These are phyloP conservation scores for Entomobrya multifasciata DNA, from an alignment of 2,888 invertebrate species.

Conservation along the genomic window DNA sequence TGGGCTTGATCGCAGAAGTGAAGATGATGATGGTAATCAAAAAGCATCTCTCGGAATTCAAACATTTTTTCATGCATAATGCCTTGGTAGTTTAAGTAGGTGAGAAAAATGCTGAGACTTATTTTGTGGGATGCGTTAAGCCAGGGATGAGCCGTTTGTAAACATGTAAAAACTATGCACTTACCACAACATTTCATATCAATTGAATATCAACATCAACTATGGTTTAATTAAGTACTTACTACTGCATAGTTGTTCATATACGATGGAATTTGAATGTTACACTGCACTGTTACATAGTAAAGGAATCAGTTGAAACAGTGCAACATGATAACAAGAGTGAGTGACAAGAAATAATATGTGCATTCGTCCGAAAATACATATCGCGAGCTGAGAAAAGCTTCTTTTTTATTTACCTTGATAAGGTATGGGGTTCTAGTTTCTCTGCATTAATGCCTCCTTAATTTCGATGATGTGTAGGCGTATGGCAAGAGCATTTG, in stretches of 20 bases:
- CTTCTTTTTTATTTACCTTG: not conserved
- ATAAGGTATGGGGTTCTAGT: not conserved
- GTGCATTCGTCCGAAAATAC: not conserved
- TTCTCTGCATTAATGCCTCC: slow-evolving; percentile 3
- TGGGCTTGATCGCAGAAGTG: not conserved
- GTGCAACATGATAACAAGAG: not conserved
- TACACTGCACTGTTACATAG: too few species aligned
- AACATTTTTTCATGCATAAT: not conserved
- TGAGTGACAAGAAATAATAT: not conserved
- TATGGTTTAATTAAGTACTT: too few species aligned
- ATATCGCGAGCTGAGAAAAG: not conserved
- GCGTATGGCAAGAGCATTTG: slow-evolving; percentile 41
- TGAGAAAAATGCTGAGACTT: not conserved
- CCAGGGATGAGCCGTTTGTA: too few species aligned
- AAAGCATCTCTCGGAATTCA: slow-evolving; percentile 17
- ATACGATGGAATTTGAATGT: too few species aligned
- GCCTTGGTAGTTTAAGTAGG: not conserved
- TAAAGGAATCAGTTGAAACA: not conserved
- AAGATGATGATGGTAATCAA: slow-evolving; percentile 22
- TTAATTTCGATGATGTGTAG: slow-evolving; percentile 45
- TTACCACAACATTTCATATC: too few species aligned
- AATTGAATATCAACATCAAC: too few species aligned
- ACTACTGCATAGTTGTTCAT: too few species aligned
- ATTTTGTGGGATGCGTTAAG: not conserved
- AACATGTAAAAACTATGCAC: too few species aligned